These are phyloP conservation scores for Frankliniella intonsa DNA, from an alignment of 2,888 invertebrate genomes.

Conservation along the genomic window DNA sequence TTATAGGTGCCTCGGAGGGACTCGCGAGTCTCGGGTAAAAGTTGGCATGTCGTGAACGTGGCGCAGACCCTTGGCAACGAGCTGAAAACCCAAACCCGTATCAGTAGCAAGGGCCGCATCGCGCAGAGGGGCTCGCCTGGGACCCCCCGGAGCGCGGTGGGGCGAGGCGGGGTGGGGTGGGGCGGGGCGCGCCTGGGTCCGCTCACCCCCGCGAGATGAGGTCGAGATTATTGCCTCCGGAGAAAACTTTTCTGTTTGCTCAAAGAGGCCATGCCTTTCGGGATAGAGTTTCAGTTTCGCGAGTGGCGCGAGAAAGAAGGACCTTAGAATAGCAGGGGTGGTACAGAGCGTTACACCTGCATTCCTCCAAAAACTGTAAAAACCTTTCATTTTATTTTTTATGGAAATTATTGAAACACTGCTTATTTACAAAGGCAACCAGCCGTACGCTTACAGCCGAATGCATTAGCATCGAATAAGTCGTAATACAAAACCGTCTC, in stretches of 20 bases:
- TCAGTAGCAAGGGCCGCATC: neutral
- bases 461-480: no score
- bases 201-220: neutral
- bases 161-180: no score
- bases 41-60: neutral
- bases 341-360: neutral
- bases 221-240: constrained; percentile 12
- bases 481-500: no score
- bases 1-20: neutral
- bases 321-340: neutral
- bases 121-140: no score
- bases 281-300: neutral
- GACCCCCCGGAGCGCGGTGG: no score
- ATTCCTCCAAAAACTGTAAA: no score
- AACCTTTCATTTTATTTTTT: no score
- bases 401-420: no score
- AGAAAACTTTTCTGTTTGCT: neutral
- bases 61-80: neutral
- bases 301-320: neutral
- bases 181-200: no score
- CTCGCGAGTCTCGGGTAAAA: neutral
- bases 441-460: no score
- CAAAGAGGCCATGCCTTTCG: neutral
- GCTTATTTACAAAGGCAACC: no score
- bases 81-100: neutral